A percentile compares a stretch with the other conserved stretches of the same genome.
These are phyloP conservation scores for Steinernema feltiae DNA, from an alignment of 1,140 invertebrate species.

Conservation along the genomic window DNA sequence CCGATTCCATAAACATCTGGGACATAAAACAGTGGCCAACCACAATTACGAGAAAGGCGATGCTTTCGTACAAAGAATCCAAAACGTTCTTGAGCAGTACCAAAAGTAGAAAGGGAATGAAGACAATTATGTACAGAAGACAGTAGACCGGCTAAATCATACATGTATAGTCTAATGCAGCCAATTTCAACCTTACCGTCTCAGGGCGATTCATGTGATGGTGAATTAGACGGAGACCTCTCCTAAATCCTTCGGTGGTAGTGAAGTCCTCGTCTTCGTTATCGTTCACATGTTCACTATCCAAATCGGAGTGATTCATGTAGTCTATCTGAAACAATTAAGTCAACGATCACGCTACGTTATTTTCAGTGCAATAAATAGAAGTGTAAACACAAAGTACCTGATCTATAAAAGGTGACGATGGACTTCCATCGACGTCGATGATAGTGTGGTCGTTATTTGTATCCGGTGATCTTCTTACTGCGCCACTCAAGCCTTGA, in stretches of 20 bases:
- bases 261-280: not conserved
- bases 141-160: not conserved
- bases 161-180: not conserved
- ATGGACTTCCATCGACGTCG: not conserved
- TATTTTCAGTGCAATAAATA: not conserved
- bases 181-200: not conserved
- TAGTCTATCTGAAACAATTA: not conserved
- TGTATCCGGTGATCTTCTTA: not conserved
- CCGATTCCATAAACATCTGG: not conserved
- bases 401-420: not conserved
- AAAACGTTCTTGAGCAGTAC: conserved; percentile 4
- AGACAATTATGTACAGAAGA: not conserved
- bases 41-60: not conserved
- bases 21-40: not conserved
- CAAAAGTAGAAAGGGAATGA: not conserved
- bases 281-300: not conserved
- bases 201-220: not conserved
- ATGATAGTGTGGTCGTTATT: not conserved
- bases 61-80: not conserved
- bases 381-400: conserved; percentile 1
- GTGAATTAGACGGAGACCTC: not conserved
- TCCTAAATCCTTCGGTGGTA: not conserved
- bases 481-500: not conserved
- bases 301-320: not conserved
- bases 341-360: not conserved